A percentile compares a stretch with the other conserved stretches of the same genome.
phyloP scores from a whole-genome alignment of 2,888 invertebrate species.

The Crepidodera aurea region DNA sequence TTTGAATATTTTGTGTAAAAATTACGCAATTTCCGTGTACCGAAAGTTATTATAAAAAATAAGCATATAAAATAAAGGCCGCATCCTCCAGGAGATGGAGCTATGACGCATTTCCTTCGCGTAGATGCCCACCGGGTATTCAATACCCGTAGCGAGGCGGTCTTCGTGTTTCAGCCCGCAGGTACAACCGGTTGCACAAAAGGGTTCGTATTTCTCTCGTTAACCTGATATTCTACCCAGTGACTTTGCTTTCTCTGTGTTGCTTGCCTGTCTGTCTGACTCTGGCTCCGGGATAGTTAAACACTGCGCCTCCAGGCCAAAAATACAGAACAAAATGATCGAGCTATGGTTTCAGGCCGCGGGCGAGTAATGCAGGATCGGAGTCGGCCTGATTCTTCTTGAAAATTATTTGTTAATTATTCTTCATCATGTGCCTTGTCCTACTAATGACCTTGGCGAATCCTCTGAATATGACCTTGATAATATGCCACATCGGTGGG shows the following conservation, averaged over 20 bases:
- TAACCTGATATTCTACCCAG: constrained; percentile 50
- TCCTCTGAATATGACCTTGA: too few species aligned
- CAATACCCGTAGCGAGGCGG: constrained; percentile 29
- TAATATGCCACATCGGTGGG: too few species aligned
- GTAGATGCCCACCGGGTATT: constrained; percentile 17
- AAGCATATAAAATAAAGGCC: background rate
- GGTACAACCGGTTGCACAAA: constrained; percentile 51
- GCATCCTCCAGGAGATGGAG: background rate
- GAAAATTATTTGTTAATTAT: too few species aligned
- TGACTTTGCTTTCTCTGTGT: constrained; percentile 15
- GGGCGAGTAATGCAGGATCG: constrained; percentile 4
- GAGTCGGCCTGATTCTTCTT: background rate
- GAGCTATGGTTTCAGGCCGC: constrained; percentile 53
- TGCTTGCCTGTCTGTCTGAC: constrained; percentile 16
- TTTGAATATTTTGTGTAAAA: too few species aligned
- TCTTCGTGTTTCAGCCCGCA: constrained; percentile 50
- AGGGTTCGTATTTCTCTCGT: constrained; percentile 55
- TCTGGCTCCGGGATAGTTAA: constrained; percentile 32
- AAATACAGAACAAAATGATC: constrained; percentile 43
- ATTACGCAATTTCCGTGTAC: too few species aligned
- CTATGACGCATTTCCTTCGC: constrained; percentile 2
- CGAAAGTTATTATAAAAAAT: too few species aligned
- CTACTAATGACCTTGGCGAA: too few species aligned
- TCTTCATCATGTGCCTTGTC: too few species aligned
- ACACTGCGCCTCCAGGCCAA: constrained; percentile 57